phyloP scores from a whole-genome alignment of 2,797 vertebrate genomes.

The Poeciliopsis turneri region DNA sequence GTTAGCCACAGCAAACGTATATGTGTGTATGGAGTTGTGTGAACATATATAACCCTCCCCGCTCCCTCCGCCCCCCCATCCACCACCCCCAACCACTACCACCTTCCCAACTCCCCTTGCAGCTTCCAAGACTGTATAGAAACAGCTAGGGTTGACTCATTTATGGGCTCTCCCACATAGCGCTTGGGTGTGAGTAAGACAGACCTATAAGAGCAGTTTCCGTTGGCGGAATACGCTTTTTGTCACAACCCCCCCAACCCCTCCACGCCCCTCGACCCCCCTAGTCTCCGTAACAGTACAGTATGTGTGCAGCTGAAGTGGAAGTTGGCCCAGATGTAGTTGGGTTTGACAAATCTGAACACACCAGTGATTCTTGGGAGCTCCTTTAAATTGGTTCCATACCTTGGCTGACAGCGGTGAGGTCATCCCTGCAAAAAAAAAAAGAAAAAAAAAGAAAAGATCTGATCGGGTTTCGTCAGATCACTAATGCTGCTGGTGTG shows the following conservation, averaged over 20 bases:
- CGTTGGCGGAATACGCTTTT: constrained; percentile 61
- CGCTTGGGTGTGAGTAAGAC: constrained; percentile 65
- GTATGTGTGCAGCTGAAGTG: constrained; percentile 59
- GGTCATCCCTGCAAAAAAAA: constrained; percentile 66
- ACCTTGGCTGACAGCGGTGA: constrained; percentile 73
- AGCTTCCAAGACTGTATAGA: constrained; percentile 62
- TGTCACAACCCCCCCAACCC: constrained; percentile 49
- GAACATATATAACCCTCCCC: constrained; percentile 53
- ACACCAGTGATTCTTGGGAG: constrained; percentile 71
- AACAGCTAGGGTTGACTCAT: constrained; percentile 70
- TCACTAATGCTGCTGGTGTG: constrained; percentile 57
- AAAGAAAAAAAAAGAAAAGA: background rate
- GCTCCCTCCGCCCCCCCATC: too few species aligned
- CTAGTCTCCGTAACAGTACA: constrained; percentile 36
- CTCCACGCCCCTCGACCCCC: constrained; percentile 13
- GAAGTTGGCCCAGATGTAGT: constrained; percentile 69
- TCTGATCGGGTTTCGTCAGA: constrained; percentile 58
- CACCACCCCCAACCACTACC: constrained; percentile 8
- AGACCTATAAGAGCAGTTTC: constrained; percentile 39
- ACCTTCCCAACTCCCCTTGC: constrained; percentile 28
- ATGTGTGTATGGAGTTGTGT: constrained; percentile 54
- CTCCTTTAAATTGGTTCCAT: constrained; percentile 80
- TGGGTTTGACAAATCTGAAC: constrained; percentile 69
- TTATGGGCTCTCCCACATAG: constrained; percentile 71
- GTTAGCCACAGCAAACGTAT: constrained; percentile 71